Evolutionary conservation across 2,888 invertebrate genomes (phyloP).

Genomic region (Epicampocera succincta): DNA sequence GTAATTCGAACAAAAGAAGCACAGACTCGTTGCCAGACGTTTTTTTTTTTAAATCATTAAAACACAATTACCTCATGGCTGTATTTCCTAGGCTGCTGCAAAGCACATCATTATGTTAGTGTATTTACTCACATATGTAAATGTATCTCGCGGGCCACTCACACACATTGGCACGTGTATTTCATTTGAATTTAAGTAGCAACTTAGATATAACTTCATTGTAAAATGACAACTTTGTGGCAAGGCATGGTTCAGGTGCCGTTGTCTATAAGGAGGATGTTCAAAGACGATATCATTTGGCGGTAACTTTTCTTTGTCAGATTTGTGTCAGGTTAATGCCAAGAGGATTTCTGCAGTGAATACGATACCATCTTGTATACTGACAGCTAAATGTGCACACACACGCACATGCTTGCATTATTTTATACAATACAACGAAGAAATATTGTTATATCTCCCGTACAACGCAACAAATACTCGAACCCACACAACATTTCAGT

Average conservation of each 20-base stretch:
- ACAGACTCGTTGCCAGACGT: no score
- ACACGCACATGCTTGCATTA: conserved; percentile 7
- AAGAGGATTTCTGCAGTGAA: conserved; percentile 54
- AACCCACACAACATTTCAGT: no score
- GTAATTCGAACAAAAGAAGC: no score
- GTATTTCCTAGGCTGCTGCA: no score
- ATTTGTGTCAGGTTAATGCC: conserved; percentile 69
- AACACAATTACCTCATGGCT: no score
- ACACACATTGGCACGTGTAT: neutral
- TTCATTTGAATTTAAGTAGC: neutral
- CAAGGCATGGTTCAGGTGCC: neutral
- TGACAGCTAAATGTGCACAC: conserved; percentile 4
- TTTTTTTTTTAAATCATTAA: no score
- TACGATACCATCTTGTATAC: neutral
- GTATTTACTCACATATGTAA: no score
- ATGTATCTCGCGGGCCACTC: no score
- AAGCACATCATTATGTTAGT: no score
- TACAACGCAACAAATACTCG: no score
- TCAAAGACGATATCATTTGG: conserved; percentile 46
- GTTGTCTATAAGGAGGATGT: conserved; percentile 31
- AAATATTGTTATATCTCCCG: neutral
- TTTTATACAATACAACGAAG: conserved; percentile 26
- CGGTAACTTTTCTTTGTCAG: conserved; percentile 71
- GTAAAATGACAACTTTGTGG: conserved; percentile 7
- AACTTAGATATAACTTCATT: neutral